A percentile compares a stretch with the other conserved stretches of the same genome.
Conservation (phyloP, 2,797 vertebrate species). For the Coregonus suidteri region DNA sequence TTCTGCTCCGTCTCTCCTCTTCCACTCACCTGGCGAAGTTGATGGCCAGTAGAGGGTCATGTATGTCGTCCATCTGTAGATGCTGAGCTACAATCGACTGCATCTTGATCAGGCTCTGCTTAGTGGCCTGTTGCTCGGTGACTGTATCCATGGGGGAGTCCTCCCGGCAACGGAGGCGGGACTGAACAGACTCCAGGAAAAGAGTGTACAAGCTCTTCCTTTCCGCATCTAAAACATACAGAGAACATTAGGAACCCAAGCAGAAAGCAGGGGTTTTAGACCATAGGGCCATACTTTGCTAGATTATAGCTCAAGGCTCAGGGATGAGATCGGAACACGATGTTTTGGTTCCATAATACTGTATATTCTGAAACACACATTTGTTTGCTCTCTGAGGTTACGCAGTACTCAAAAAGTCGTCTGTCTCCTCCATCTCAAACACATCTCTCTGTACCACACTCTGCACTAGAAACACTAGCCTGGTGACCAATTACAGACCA, state of each 20-base stretch:
- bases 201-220: conserved; percentile 90
- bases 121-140: conserved; percentile 84
- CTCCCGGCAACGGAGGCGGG: conserved; percentile 86
- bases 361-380: not conserved
- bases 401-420: not conserved
- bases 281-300: too few species aligned
- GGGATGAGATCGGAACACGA: too few species aligned
- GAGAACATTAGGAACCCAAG: not conserved
- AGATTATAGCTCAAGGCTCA: too few species aligned
- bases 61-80: conserved; percentile 86
- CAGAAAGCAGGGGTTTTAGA: not conserved
- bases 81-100: conserved; percentile 90
- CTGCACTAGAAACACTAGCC: not conserved
- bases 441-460: not conserved
- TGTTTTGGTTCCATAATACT: not conserved
- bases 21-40: conserved; percentile 90
- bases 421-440: not conserved
- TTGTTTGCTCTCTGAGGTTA: not conserved
- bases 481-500: too few species aligned
- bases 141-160: conserved; percentile 74
- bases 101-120: conserved; percentile 91
- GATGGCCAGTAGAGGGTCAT: conserved; percentile 91
- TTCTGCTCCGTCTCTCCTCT: too few species aligned
- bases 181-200: conserved; percentile 95
- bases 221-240: conserved; percentile 82